These are phyloP conservation scores for Choloepus didactylus DNA, from an alignment of 2,797 vertebrate genomes.

Conservation along the genomic window DNA sequence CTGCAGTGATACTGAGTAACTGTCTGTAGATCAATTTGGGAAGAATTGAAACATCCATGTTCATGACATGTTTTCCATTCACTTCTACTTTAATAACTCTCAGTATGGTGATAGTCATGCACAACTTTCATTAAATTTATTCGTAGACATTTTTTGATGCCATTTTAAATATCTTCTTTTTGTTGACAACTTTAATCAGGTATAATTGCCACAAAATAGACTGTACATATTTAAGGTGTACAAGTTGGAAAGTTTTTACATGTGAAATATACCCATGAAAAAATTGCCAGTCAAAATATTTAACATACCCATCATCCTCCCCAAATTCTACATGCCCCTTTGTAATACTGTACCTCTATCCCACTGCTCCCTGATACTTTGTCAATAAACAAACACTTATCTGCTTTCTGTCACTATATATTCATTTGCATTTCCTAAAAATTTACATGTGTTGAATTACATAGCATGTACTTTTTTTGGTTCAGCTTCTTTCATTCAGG, in stretches of 20 bases:
- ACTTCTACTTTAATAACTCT: background rate
- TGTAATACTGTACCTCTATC: background rate
- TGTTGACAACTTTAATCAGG: background rate
- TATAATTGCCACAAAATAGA: background rate
- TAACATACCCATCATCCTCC: background rate
- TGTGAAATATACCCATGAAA: background rate
- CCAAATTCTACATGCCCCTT: background rate
- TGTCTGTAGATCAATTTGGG: background rate
- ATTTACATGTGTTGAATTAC: no score
- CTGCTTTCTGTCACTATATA: background rate
- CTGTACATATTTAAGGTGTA: background rate
- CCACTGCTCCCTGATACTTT: background rate
- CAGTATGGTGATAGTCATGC: background rate
- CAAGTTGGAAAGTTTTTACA: background rate
- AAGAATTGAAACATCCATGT: background rate
- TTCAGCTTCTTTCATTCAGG: no score
- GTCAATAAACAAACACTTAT: background rate
- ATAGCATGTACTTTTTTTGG: no score
- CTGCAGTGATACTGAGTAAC: background rate
- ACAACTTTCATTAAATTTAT: background rate
- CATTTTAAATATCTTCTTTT: background rate
- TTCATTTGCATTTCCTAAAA: no score
- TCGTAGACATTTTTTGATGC: background rate
- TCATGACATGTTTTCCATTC: background rate
- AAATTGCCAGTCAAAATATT: background rate